Base-by-base conservation (phyloP, 2,888 invertebrate genomes). In the Heterodera filipjevi region DNA sequence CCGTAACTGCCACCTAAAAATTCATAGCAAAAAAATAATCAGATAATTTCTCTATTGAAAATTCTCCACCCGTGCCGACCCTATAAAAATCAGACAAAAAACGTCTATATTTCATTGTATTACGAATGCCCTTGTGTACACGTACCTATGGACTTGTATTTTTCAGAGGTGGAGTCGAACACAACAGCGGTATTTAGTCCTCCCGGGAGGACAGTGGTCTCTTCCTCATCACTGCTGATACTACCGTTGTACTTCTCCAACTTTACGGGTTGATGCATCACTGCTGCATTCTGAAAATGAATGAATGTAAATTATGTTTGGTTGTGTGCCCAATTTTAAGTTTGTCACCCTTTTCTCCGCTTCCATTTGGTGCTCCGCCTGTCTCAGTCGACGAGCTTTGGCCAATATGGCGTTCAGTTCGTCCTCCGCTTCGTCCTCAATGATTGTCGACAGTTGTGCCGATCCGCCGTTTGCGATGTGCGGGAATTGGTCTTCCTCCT, bases 371-470 rank as follows among this genome's bases (percentile, higher is more conserved):
- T 64, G 66, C 30, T 75, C 75, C n/a, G 59, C 35, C 73, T 79
- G 80, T 66, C 76, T 77, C 64, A 85, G 74, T 64, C 78, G 79
- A 19, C 86, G 78, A 0, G 87, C 82, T 71, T 82, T 83, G 27
- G 85, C 89, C 75, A 89, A 75, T 33, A 84, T 81, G n/a, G 84
- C 73, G 12, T 74, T 71, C 68, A 89, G 78, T 75, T 89, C 89
- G 14, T 87, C 86, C 64, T 85, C 84, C 10, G 87, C 88, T 16
- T 89, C 87, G 74, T 89, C 89, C 27, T 89, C 89, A 46, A 87
- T 75, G 46, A 66, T 35, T 16, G 59, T 30, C 30, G 64, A 33
- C 22, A 30, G 27, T n/a, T 6, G 10, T 59, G 59, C 27, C 10
- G n/a, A n/a, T 8, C 6, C 35, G 16, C 44, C 75, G 33, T 75